Evolutionary conservation across 2,888 invertebrate genomes (phyloP).

Genomic region (Ethmia dodecea): DNA sequence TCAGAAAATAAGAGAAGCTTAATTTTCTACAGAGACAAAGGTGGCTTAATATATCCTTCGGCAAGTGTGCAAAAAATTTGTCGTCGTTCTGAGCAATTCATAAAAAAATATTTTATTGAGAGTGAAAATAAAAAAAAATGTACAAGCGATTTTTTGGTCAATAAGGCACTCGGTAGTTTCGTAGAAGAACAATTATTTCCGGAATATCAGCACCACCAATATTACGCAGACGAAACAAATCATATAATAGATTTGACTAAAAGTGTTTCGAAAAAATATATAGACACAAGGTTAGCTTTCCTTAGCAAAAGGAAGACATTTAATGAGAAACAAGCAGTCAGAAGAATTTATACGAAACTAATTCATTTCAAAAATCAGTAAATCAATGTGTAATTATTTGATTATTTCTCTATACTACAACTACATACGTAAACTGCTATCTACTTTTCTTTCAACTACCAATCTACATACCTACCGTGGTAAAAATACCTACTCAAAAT

Average conservation of each 20-base stretch:
- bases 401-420: too few species aligned
- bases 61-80: slow-evolving; percentile 13
- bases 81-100: slow-evolving; percentile 9
- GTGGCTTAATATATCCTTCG: slow-evolving; percentile 15
- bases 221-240: slow-evolving; percentile 6
- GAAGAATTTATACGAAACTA: slow-evolving; percentile 12
- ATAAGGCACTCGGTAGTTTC: slow-evolving; percentile 4
- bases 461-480: too few species aligned
- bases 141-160: not conserved
- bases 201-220: slow-evolving; percentile 7
- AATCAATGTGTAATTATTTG: too few species aligned
- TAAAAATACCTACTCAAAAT: too few species aligned
- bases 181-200: slow-evolving; percentile 10
- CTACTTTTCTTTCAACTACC: too few species aligned
- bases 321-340: slow-evolving; percentile 1
- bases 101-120: slow-evolving; percentile 6
- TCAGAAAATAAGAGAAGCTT: slow-evolving; percentile 4
- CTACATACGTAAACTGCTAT: too few species aligned
- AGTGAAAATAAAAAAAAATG: not conserved
- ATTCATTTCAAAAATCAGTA: slow-evolving; percentile 13
- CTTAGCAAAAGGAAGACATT: slow-evolving; percentile 6
- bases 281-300: slow-evolving; percentile 7
- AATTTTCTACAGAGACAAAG: slow-evolving; percentile 9
- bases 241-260: slow-evolving; percentile 12
- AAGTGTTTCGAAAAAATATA: slow-evolving; percentile 11